Percentiles rank a stretch among this genome's conserved stretches.
Conservation (phyloP, 2,888 invertebrate genomes). For the Malachius bipustulatus region DNA sequence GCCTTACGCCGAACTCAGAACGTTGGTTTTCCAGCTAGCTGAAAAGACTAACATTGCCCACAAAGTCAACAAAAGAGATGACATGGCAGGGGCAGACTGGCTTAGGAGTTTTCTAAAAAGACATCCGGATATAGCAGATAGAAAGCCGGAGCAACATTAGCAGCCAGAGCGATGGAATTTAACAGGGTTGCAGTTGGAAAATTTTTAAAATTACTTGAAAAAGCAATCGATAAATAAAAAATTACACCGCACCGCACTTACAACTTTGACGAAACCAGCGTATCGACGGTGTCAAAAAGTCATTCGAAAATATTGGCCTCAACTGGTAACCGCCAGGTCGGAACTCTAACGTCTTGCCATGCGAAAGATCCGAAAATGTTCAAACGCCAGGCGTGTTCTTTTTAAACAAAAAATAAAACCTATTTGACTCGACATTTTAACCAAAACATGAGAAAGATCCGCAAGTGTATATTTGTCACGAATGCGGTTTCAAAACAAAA, state of each 20-base stretch:
- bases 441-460: too few species aligned
- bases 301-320: slow-evolving; percentile 13
- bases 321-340: slow-evolving; percentile 10
- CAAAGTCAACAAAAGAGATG: slow-evolving; percentile 1
- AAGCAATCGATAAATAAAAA: slow-evolving; percentile 9
- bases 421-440: too few species aligned
- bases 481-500: too few species aligned
- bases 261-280: slow-evolving; percentile 17
- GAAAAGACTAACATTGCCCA: slow-evolving; percentile 2
- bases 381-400: too few species aligned
- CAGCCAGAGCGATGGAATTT: slow-evolving; percentile 35
- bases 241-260: slow-evolving; percentile 18
- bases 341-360: slow-evolving; percentile 6
- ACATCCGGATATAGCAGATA: slow-evolving; percentile 23
- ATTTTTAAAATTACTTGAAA: slow-evolving; percentile 11
- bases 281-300: slow-evolving; percentile 19
- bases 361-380: too few species aligned
- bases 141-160: slow-evolving; percentile 20
- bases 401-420: too few species aligned
- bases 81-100: slow-evolving; percentile 2
- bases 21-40: slow-evolving; percentile 1
- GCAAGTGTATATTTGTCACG: too few species aligned
- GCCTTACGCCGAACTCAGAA: slow-evolving; percentile 2
- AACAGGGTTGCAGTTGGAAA: slow-evolving; percentile 13
- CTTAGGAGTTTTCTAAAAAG: slow-evolving; percentile 38